Evolutionary conservation across 2,888 invertebrate genomes (phyloP), one percentile per base, ranked within the genome.

Genomic region (Steinernema scapterisci): DNA sequence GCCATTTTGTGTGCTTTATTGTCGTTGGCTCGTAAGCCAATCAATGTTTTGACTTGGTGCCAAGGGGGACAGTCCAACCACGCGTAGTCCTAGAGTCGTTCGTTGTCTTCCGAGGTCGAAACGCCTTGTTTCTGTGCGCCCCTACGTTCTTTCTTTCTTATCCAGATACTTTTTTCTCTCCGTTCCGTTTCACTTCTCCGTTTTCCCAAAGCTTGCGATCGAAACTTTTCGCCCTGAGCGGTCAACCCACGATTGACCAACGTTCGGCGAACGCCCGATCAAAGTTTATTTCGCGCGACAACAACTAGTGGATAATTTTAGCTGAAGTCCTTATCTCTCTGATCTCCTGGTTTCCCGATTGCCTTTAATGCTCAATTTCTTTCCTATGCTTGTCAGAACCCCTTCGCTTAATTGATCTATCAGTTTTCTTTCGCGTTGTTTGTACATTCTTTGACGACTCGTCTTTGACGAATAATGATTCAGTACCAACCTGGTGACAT

Each of bases 371-470:
- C 63, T 63, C 63, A 63, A 63, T 7, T 16, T 31, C 63, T 63
- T 63, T 25, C 31, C 31, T 63, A 27, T 63, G 31, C 63, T 63
- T 25, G 63, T 25, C 63, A 25, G 9, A 25, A 25, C 38, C 31
- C 6, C 63, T 25, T 13, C 63, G 63, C 63, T 63, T 63, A 27
- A 63, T 25, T 31, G 63, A 31, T 63, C 63, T 63, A 63, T 16
- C 27, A 27, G n/a, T 63, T 63, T 19, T n/a, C 63, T 6, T 13
- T 25, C 2, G 21, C 52, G 52, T 63, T 63, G 27, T 27, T 63
- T 63, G 63, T 63, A 63, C 63, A 63, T 27, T 63, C 13, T 16
- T 25, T 31, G 63, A 63, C 63, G 63, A 63, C 63, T 63, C 63
- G 63, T 63, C 63, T 63, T 63, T 27, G 63, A 63, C 63, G 63